Percentiles rank a stretch among this genome's conserved stretches.
Evolutionary conservation across 2,888 invertebrate species (phyloP).

Genomic region (Lithophane socia): DNA sequence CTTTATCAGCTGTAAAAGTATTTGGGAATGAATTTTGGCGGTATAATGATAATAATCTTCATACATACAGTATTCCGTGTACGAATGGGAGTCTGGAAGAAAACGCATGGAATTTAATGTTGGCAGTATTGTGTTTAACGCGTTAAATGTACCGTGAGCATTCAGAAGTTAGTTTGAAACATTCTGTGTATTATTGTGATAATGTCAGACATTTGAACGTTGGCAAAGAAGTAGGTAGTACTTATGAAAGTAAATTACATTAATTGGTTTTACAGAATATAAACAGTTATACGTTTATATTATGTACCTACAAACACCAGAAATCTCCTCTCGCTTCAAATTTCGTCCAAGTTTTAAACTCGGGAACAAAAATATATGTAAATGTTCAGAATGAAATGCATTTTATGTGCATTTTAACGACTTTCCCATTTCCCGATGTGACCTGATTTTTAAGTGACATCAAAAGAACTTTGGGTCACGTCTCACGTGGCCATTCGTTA

Average conservation of each 20-base stretch:
- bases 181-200: constrained; percentile 31
- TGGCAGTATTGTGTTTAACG: constrained; percentile 56
- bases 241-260: not conserved
- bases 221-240: constrained; percentile 47
- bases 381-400: constrained; percentile 45
- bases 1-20: constrained; percentile 29
- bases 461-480: constrained; percentile 33
- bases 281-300: too few relatives aligned
- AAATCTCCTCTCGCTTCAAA: not conserved
- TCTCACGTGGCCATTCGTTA: constrained; percentile 12
- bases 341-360: constrained; percentile 31
- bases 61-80: constrained; percentile 74
- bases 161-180: constrained; percentile 26
- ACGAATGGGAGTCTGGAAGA: constrained; percentile 69
- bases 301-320: too few relatives aligned
- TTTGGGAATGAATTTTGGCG: constrained; percentile 60
- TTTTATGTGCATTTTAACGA: constrained; percentile 61
- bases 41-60: constrained; percentile 53
- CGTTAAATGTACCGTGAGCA: constrained; percentile 60
- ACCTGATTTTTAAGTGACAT: constrained; percentile 46
- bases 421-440: constrained; percentile 50
- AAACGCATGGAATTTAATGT: constrained; percentile 74
- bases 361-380: constrained; percentile 43
- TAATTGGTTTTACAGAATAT: not conserved
- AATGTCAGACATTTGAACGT: constrained; percentile 35